Evolutionary conservation across 2,888 invertebrate species (phyloP).

Genomic region (Tetragnatha montana): DNA sequence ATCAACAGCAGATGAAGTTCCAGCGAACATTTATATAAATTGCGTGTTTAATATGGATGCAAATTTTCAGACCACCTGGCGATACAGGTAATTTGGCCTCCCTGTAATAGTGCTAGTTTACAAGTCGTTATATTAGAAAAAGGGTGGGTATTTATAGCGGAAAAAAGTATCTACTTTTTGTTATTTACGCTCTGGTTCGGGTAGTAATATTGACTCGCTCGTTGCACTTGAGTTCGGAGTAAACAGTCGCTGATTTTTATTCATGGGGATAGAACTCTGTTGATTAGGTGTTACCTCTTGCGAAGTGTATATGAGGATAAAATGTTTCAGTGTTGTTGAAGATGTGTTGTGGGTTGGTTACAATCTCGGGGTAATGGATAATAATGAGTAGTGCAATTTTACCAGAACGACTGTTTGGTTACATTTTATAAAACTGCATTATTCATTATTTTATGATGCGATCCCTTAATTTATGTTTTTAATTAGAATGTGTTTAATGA

Average conservation of each 20-base stretch:
- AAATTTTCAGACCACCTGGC: constrained; percentile 63
- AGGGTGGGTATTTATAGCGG: not conserved
- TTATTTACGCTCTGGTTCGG: constrained; percentile 29
- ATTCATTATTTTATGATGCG: no score
- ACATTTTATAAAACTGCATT: no score
- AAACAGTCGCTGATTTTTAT: constrained; percentile 33
- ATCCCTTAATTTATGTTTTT: no score
- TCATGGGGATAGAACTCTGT: not conserved
- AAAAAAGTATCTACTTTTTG: constrained; percentile 15
- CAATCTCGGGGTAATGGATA: no score
- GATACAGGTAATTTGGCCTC: constrained; percentile 59
- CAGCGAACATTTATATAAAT: constrained; percentile 61
- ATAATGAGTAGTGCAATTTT: no score
- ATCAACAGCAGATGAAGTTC: constrained; percentile 60
- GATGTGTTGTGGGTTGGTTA: no score
- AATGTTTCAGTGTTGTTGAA: no score
- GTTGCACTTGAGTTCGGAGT: constrained; percentile 6
- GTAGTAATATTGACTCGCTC: constrained; percentile 53
- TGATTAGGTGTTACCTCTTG: no score
- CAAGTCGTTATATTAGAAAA: constrained; percentile 62
- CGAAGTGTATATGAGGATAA: no score
- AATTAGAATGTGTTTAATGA: no score
- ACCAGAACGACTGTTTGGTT: no score
- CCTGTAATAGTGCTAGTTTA: constrained; percentile 57
- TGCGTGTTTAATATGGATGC: constrained; percentile 67